Conservation (phyloP, 2,113 vertebrate genomes). For the Zeus faber region DNA sequence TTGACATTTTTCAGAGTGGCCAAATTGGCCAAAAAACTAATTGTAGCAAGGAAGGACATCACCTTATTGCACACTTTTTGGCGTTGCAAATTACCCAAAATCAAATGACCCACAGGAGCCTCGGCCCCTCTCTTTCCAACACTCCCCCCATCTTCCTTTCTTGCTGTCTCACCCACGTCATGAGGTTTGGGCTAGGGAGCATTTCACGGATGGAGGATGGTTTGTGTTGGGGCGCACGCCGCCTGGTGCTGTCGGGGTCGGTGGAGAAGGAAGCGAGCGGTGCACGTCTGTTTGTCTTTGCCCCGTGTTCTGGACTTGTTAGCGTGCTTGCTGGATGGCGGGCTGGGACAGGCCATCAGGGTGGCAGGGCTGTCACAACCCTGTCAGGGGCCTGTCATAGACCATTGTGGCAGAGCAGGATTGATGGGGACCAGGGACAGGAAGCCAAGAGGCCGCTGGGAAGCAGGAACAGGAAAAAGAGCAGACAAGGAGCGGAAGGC, state of each 20-base stretch:
- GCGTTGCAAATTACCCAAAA: too few relatives aligned
- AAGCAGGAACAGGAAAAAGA: constrained; percentile 51
- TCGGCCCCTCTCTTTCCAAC: neutral
- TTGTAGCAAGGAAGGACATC: too few relatives aligned
- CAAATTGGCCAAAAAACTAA: too few relatives aligned
- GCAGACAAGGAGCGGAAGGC: constrained; percentile 23
- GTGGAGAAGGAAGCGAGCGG: constrained; percentile 39
- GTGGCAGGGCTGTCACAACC: constrained; percentile 50
- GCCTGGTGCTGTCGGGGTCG: constrained; percentile 6
- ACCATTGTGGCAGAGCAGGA: constrained; percentile 68
- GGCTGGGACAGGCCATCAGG: constrained; percentile 33
- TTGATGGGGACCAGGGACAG: constrained; percentile 73
- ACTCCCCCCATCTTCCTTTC: neutral
- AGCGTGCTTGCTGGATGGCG: neutral
- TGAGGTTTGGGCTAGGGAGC: too few relatives aligned
- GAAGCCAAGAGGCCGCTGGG: constrained; percentile 44
- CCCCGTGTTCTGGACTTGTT: constrained; percentile 19
- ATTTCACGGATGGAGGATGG: neutral
- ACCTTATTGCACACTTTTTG: too few relatives aligned
- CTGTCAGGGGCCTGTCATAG: constrained; percentile 60
- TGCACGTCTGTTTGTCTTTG: constrained; percentile 66
- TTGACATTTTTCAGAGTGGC: too few relatives aligned
- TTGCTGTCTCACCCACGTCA: neutral
- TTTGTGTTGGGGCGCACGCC: neutral
- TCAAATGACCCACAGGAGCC: too few relatives aligned